Evolutionary conservation across 2,797 vertebrate genomes (phyloP).

Genomic region (Notolabrus celidotus): DNA sequence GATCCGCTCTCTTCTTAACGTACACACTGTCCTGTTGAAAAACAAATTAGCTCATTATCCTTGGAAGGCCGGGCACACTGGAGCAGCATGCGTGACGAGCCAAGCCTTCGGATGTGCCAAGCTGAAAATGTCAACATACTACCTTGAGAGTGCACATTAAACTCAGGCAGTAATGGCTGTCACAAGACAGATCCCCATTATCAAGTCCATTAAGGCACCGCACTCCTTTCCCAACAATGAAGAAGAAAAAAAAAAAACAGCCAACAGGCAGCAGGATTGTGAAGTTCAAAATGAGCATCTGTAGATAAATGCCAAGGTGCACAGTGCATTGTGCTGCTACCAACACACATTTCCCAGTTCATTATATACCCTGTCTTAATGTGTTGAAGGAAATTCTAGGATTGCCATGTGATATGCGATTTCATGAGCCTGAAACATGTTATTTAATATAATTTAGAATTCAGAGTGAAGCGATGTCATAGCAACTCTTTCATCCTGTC

Average conservation of each 20-base stretch:
- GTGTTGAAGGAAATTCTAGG: not conserved
- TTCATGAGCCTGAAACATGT: slow-evolving; percentile 8
- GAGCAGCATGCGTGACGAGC: slow-evolving; percentile 70
- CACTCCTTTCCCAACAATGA: slow-evolving; percentile 23
- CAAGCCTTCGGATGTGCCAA: slow-evolving; percentile 78
- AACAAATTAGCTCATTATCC: slow-evolving; percentile 83
- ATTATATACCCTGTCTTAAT: slow-evolving; percentile 26
- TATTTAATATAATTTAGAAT: not conserved
- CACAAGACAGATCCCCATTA: slow-evolving; percentile 80
- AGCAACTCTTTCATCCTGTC: not conserved
- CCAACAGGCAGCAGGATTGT: slow-evolving; percentile 41
- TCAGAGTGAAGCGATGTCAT: not conserved
- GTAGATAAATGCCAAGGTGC: slow-evolving; percentile 70
- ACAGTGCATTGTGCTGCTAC: slow-evolving; percentile 24
- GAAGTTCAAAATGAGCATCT: slow-evolving; percentile 59
- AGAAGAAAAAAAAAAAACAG: slow-evolving; percentile 16
- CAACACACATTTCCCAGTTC: slow-evolving; percentile 26
- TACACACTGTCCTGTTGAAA: slow-evolving; percentile 62
- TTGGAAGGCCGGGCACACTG: slow-evolving; percentile 72
- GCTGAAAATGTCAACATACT: slow-evolving; percentile 83
- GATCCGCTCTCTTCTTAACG: slow-evolving; percentile 47
- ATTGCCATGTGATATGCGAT: not conserved
- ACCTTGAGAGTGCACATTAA: slow-evolving; percentile 84
- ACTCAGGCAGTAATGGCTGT: slow-evolving; percentile 79
- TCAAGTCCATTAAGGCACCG: slow-evolving; percentile 81